Base-by-base conservation (phyloP, 2,797 vertebrate species). In the Sebastes hopkinsi region DNA sequence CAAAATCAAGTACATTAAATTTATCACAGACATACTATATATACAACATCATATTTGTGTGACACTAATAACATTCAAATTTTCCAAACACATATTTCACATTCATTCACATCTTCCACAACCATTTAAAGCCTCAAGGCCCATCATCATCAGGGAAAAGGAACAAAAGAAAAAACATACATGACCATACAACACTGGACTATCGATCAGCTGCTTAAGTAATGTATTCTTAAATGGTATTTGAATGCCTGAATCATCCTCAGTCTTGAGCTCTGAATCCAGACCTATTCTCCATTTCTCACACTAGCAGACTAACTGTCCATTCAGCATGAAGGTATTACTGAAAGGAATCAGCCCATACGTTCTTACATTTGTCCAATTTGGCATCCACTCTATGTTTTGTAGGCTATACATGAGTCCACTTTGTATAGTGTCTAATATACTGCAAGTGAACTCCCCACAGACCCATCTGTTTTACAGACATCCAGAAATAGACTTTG, bases 401-500 rank as follows among this genome's bases (percentile, higher is more conserved):
- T 54, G 20, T 22, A 22, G n/a, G 52, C n/a, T 54, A 54, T 18
- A 50, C 29, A 69, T 84, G 16, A 62, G 25, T 77, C 30, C 62
- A 73, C 58, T 74, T 75, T 82, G 38, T 55, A 3, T 32, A 13
- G 12, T 59, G 18, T 77, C 22, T 32, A 25, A 62, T 64, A 62
- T 64, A 52, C 59, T 52, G 46, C 46, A 52, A 64, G 13, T 52
- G n/a, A 79, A 67, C 34, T 84, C 81, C 71, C 70, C 42, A 60
- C 66, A 74, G 70, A 83, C 79, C 74, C 64, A 64, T 85, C 83
- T 83, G 83, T 54, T 67, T 80, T 36, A 60, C 83, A 79, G 62
- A 75, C 65, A 16, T 82, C 60, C 76, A 86, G 73, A 89, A 87
- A 90, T 86, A 91, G 79, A n/a, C 65, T 80, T 62, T 70, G 68